Evolutionary conservation across 2,888 invertebrate species (phyloP), one percentile per base, ranked within the genome.

Genomic region (Acleris holmiana): DNA sequence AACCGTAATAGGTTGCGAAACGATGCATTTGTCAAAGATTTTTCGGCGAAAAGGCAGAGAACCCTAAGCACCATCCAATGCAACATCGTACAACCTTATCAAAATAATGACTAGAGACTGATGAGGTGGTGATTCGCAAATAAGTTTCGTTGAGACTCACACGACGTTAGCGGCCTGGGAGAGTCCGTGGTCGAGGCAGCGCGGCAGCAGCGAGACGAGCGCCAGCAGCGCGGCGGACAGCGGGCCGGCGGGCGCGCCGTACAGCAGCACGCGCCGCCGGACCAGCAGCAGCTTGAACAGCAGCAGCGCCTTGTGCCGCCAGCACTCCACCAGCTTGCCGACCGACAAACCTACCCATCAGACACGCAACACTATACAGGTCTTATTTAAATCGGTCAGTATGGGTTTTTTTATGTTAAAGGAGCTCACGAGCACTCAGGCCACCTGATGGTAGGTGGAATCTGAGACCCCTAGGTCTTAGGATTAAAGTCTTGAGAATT

Each of bases 251-350:
- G 99, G 99, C 19, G 98, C 96, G 61, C 98, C 97, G 86, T 97
- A 98, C 81, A 99, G 97, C 60, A 99, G 94, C 48, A 99, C 96
- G 83, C 97, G 94, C 74, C 96, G 95, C 80, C 99, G 97, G 66
- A 99, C 92, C 54, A 99, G 91, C 62, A 99, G 88, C 62, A 99
- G 91, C 88, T 99, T 99, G 83, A 99, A 99, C 51, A 99, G 89
- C 67, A 99, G 91, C 58, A 99, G 89, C 44, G 97, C 96, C 92
- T 99, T 98, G 83, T 99, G 99, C 68, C 97, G 95, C 95, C 99
- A 99, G 71, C 94, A 94, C 68, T 96, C 93, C 58, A 98, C 94
- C 74, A 98, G 93, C 78, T 97, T 96, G 80, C 96, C 94, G 3
- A 96, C 95, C 47, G 97, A 97, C 71, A 98, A 91, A 72, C 97